Evolutionary conservation across 2,797 vertebrate species (phyloP).

Genomic region (Schizopygopsis pylzovi): DNA sequence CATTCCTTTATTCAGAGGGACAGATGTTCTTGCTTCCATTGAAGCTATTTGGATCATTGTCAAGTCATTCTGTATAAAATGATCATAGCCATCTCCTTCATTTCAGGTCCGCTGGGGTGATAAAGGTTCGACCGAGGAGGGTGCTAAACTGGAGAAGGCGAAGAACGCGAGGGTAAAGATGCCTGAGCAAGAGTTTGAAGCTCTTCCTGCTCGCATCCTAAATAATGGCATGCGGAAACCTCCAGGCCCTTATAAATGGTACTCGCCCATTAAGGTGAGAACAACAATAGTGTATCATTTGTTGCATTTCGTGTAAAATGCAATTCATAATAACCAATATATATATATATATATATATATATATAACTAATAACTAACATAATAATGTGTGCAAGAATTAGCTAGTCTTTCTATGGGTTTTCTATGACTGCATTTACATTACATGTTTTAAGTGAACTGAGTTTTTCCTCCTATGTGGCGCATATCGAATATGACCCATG

Average conservation of each 20-base stretch:
- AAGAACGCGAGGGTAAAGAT: slow-evolving; percentile 97
- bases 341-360: no score
- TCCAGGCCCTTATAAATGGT: slow-evolving; percentile 88
- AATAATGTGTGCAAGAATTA: neutral
- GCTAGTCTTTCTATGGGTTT: neutral
- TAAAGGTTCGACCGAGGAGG: slow-evolving; percentile 96
- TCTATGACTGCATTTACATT: neutral
- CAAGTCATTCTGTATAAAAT: neutral
- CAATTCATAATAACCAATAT: neutral
- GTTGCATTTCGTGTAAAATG: neutral
- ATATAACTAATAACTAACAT: no score
- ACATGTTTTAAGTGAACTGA: neutral
- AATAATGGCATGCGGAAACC: slow-evolving; percentile 86
- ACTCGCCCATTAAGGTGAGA: slow-evolving; percentile 94
- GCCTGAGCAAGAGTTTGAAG: slow-evolving; percentile 92
- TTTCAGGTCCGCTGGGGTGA: slow-evolving; percentile 96
- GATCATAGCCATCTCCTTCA: neutral
- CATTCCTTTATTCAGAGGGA: neutral
- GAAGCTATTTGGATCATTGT: neutral
- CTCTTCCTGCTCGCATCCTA: slow-evolving; percentile 80
- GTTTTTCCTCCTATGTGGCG: neutral
- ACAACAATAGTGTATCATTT: neutral
- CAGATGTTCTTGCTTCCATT: neutral
- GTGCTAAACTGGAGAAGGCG: slow-evolving; percentile 96
- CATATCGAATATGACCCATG: neutral